Conservation (phyloP, 2,797 vertebrate species). For the Sciaenops ocellatus region DNA sequence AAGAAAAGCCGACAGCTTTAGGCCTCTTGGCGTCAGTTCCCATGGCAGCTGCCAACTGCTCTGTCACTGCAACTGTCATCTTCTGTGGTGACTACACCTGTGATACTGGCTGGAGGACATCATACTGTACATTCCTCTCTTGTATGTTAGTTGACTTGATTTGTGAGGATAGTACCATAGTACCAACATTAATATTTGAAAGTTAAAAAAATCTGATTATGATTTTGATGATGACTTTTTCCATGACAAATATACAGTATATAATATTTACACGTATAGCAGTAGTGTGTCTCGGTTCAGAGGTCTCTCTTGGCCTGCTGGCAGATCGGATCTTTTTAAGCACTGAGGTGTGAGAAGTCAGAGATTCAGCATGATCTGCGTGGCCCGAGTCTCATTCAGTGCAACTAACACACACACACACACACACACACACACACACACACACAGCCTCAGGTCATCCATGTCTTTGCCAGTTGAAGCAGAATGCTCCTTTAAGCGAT, state of each 20-base stretch:
- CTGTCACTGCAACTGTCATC: background rate
- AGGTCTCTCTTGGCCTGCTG: slow-evolving; percentile 49
- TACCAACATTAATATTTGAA: no score
- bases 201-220: no score
- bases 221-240: no score
- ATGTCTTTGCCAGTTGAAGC: slow-evolving; percentile 53
- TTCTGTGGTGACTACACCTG: background rate
- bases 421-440: slow-evolving; percentile 21
- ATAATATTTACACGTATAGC: no score
- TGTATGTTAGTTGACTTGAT: no score
- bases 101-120: background rate
- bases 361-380: slow-evolving; percentile 42
- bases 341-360: slow-evolving; percentile 58
- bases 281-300: slow-evolving; percentile 15
- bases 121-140: background rate
- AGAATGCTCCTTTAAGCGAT: slow-evolving; percentile 53
- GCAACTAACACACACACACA: slow-evolving; percentile 12
- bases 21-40: background rate
- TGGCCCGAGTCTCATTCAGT: slow-evolving; percentile 43
- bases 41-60: background rate
- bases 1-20: background rate
- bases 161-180: no score
- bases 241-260: no score
- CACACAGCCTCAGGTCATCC: slow-evolving; percentile 48
- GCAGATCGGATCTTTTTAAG: slow-evolving; percentile 26